Base-by-base conservation (phyloP, 1,140 invertebrate genomes). In the Drosophila lacteicornis region DNA sequence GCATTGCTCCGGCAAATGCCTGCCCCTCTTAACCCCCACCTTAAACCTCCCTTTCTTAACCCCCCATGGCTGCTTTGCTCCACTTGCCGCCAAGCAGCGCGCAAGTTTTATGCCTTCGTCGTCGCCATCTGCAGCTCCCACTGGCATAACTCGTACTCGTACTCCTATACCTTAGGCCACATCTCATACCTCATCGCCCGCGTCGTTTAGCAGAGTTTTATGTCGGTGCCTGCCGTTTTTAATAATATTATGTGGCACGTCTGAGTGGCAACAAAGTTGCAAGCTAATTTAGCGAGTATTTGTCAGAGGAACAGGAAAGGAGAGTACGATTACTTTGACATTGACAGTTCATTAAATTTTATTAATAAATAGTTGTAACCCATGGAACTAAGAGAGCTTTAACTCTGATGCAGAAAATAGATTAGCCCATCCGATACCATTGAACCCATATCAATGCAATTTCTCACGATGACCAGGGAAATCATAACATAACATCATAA, bases 211-310 rank as follows among this genome's bases (percentile, higher is more conserved):
- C 74, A 50, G 51, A 51, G 53, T 73, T 66, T 75, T 74, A 66
- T 65, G 60, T 45, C 60, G 27, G 45, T 38, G 69, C 13, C 51
- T 15, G 33, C 51, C 51, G 49, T 63, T 75, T 87, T 82, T 87
- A 86, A 86, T 86, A 87, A 87, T 82, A 87, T 87, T 87, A 86
- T 86, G 75, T 77, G 84, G 83, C 84, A 83, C 80, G 76, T 83
- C n/a, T 67, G 70, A 82, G 81, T 80, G 67, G 75, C 82, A 75
- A 78, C 82, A 74, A 77, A 65, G 81, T 84, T 65, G 74, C 46
- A 49, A 22, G 61, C 75, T 77, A 77, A 68, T 77, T 77, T 60
- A 47, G 42, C 30, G 22, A 68, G 38, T 38, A 42, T 27, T 65
- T 65, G 58, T 36, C 57, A 43, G 22, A 19, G 56, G 30, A 27